Evolutionary conservation across 2,888 invertebrate species (phyloP).

Genomic region (Fragum whitleyi): DNA sequence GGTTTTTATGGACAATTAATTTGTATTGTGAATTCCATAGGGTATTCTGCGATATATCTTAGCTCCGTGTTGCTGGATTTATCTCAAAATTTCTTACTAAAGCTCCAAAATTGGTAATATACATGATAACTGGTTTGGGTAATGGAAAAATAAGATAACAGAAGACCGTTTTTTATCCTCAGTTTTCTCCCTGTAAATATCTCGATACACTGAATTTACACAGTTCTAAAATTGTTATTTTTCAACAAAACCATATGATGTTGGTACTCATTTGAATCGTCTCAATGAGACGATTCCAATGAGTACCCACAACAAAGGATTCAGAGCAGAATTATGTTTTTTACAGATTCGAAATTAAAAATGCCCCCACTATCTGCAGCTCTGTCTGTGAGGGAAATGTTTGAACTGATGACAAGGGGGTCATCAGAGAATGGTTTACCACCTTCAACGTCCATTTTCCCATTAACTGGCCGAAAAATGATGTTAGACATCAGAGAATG

Average conservation of each 20-base stretch:
- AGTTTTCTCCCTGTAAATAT: neutral
- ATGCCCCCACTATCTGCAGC: neutral
- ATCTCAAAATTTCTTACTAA: neutral
- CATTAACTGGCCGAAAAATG: constrained; percentile 11
- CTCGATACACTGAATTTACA: neutral
- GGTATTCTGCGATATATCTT: no score
- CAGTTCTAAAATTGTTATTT: neutral
- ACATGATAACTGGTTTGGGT: constrained; percentile 1
- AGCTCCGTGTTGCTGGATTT: no score
- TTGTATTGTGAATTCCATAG: no score
- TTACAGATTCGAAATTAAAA: neutral
- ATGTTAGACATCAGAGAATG: constrained; percentile 21
- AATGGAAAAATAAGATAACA: constrained; percentile 1
- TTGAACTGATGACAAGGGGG: neutral
- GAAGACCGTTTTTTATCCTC: neutral
- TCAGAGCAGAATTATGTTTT: neutral
- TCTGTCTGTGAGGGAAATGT: neutral
- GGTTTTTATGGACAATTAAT: no score
- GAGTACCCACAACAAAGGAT: neutral
- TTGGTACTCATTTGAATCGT: neutral
- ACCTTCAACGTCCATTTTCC: constrained; percentile 19
- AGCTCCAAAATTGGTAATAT: neutral
- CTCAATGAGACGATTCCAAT: neutral
- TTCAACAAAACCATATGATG: neutral
- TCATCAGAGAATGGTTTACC: constrained; percentile 5